Conservation (phyloP, 2,797 vertebrate genomes). For the Phataginus tricuspis region DNA sequence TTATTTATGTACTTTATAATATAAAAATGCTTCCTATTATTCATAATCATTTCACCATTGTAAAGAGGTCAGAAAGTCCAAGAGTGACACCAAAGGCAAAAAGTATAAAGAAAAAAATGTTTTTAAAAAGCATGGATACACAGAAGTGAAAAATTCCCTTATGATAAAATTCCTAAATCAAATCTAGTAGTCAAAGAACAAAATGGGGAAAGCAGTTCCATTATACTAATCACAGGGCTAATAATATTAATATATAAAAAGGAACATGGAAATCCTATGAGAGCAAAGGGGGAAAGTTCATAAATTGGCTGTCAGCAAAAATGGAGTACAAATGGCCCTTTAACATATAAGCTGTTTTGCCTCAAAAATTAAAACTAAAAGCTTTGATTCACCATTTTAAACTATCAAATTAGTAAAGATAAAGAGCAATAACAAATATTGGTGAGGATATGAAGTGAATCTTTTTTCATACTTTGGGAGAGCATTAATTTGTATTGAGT, state of each 20-base stretch:
- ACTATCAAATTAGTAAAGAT: not conserved
- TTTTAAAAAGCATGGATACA: not conserved
- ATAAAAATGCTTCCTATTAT: not conserved
- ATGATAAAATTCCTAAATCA: not conserved
- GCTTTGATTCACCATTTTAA: not conserved
- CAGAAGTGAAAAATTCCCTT: not conserved
- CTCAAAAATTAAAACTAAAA: not conserved
- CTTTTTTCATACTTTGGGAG: not conserved
- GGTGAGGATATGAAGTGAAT: not conserved
- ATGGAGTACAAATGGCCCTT: not conserved
- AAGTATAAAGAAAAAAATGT: not conserved
- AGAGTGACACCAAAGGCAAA: not conserved
- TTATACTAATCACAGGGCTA: not conserved
- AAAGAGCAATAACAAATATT: not conserved
- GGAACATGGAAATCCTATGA: not conserved
- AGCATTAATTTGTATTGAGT: not conserved
- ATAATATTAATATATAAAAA: not conserved
- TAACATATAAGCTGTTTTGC: not conserved
- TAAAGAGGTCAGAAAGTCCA: not conserved
- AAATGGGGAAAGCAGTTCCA: not conserved
- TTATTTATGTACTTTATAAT: not conserved
- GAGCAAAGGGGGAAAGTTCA: not conserved
- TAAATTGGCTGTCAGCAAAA: too few species aligned
- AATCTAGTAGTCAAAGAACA: not conserved
- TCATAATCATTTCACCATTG: not conserved